Evolutionary conservation across 1,140 invertebrate species (phyloP), one percentile per base, ranked within the genome.

Genomic region (Sogatella furcifera): DNA sequence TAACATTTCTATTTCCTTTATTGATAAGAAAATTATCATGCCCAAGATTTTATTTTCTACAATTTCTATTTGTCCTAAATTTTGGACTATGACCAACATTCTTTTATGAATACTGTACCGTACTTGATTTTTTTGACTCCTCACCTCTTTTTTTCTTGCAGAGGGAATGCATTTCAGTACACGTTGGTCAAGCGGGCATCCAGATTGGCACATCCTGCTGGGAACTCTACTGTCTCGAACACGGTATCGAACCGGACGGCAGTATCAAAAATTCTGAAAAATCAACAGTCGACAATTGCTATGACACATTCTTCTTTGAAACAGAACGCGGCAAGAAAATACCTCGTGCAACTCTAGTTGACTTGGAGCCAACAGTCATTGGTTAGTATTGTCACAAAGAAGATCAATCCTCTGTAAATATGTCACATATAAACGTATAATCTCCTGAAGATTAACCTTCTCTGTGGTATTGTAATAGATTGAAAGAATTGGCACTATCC

Each of bases 221-320:
- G 82, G 88, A 91, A 74, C 77, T 92, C 49, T 91, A 90, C 73
- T 90, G 89, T 70, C 72, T 90, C 31, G 89, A 91, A 70, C 89
- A 90, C 73, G 86, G 86, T 41, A 89, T 90, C 66, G 77, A 82
- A 63, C 82, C 83, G 3, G 84, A 89, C 72, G 88, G 86, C 21
- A 17, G 21, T 19, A 22, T 49, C 21, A 17, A 21, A 34, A 31
- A 34, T 24, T 34, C 21, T 17, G n/a, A 24, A 24, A 28, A 31
- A 55, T 55, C 53, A 28, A 24, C 9, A 10, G 49, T 42, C 22
- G 44, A 24, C 9, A 28, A 79, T 60, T 54, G 76, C 54, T 81
- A 80, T 70, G 78, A 80, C 61, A 84, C 83, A 0, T 84, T 86
- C 71, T 86, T 86, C 72, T 77, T 75, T 62, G 81, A 83, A 66